These are phyloP conservation scores for Spinus olivaceus DNA, from an alignment of 2,797 vertebrate genomes.

Conservation along the genomic window DNA sequence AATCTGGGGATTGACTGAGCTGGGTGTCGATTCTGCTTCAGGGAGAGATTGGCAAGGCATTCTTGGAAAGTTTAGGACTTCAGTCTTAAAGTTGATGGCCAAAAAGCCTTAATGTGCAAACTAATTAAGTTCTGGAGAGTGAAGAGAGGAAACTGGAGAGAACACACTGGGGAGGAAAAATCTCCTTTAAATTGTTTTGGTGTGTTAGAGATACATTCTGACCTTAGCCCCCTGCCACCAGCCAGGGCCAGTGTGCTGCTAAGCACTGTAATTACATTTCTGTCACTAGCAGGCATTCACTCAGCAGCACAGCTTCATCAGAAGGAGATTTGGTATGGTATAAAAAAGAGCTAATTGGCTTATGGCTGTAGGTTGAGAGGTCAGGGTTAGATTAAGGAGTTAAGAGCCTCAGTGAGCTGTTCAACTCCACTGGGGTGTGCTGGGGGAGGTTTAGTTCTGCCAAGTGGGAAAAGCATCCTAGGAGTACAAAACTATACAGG, in stretches of 20 bases:
- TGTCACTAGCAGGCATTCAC: slow-evolving; percentile 7
- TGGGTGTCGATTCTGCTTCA: not conserved
- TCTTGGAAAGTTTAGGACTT: not conserved
- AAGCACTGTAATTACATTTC: not conserved
- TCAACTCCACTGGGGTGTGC: not conserved
- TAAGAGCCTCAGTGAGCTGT: not conserved
- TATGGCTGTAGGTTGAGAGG: slow-evolving; percentile 40
- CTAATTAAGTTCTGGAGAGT: not conserved
- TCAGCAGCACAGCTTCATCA: not conserved
- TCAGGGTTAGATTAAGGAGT: slow-evolving; percentile 35
- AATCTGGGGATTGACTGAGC: not conserved
- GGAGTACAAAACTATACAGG: not conserved
- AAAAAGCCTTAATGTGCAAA: not conserved
- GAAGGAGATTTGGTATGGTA: slow-evolving; percentile 38
- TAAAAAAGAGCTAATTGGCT: slow-evolving; percentile 53
- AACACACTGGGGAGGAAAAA: not conserved
- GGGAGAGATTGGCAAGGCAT: not conserved
- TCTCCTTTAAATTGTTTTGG: not conserved
- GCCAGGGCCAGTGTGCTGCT: not conserved
- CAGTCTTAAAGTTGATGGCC: not conserved
- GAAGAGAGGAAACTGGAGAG: not conserved
- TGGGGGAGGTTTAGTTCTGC: not conserved
- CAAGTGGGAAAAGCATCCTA: not conserved
- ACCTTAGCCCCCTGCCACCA: not conserved
- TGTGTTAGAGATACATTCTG: slow-evolving; percentile 2